Percentiles rank a stretch among this genome's conserved stretches.
phyloP scores from a whole-genome alignment of 2,888 invertebrate species.

The Linnaemya tessellans region DNA sequence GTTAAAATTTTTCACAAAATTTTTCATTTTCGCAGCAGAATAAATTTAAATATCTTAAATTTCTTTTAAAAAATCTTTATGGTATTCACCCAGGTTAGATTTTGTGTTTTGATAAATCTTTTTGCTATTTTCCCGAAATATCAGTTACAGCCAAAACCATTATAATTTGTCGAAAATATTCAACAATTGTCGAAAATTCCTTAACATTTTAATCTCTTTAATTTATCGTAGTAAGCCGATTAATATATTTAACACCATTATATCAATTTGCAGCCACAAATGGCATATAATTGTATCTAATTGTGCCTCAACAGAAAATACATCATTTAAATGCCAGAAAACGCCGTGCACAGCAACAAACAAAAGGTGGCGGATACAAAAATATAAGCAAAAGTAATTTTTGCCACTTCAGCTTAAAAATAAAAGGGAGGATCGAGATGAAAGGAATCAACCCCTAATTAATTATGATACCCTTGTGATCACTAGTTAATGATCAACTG shows the following conservation, averaged over 20 bases:
- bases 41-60: no score
- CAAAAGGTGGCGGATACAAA: constrained; percentile 37
- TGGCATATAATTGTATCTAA: constrained; percentile 62
- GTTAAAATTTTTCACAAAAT: no score
- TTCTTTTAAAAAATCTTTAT: background rate
- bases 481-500: constrained; percentile 66
- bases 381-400: constrained; percentile 37
- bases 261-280: constrained; percentile 65
- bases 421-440: constrained; percentile 40
- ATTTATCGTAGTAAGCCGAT: constrained; percentile 69
- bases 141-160: background rate
- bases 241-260: constrained; percentile 64
- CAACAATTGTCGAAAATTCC: constrained; percentile 23
- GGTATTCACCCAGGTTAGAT: background rate
- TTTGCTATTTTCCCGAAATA: background rate
- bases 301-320: constrained; percentile 44
- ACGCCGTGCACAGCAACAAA: constrained; percentile 7
- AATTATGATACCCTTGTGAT: constrained; percentile 70
- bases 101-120: background rate
- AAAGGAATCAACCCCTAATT: constrained; percentile 69
- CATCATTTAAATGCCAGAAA: constrained; percentile 3
- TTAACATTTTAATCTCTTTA: constrained; percentile 63
- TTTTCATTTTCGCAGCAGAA: no score
- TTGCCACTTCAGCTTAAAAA: constrained; percentile 65
- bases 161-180: background rate